Conservation (phyloP, 1,140 invertebrate genomes). For the Pteromalus puparum region DNA sequence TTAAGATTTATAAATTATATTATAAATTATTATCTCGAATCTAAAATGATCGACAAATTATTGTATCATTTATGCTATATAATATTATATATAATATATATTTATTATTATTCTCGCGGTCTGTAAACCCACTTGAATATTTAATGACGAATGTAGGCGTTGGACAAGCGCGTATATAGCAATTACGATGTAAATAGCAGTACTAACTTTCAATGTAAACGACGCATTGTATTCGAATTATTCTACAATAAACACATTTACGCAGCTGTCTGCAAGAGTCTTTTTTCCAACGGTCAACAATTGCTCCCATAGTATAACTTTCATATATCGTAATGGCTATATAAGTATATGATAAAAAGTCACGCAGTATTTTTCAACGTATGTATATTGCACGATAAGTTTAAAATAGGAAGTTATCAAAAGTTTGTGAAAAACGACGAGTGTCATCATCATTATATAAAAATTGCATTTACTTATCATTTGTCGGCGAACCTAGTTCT, state of each 20-base stretch:
- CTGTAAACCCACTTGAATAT: constrained; percentile 37
- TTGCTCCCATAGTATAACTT: neutral
- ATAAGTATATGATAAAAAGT: too few relatives aligned
- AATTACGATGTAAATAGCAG: constrained; percentile 51
- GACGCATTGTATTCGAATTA: constrained; percentile 52
- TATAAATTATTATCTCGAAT: constrained; percentile 17
- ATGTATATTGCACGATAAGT: too few relatives aligned
- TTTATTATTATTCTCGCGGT: constrained; percentile 1
- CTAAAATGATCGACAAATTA: constrained; percentile 22
- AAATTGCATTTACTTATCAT: neutral
- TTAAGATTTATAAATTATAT: constrained; percentile 2
- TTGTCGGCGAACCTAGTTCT: neutral
- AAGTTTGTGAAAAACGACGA: neutral
- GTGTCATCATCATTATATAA: neutral
- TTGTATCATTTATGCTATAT: constrained; percentile 46
- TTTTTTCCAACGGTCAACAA: neutral
- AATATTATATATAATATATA: constrained; percentile 30
- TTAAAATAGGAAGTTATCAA: neutral
- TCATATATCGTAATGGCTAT: neutral
- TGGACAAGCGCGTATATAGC: constrained; percentile 9
- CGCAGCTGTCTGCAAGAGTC: constrained; percentile 37
- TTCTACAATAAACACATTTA: constrained; percentile 48
- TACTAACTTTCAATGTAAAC: constrained; percentile 49
- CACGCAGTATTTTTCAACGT: too few relatives aligned
- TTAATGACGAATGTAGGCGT: constrained; percentile 42